These are phyloP conservation scores for Labeo calbasu DNA, from an alignment of 2,797 vertebrate species.

Conservation along the genomic window DNA sequence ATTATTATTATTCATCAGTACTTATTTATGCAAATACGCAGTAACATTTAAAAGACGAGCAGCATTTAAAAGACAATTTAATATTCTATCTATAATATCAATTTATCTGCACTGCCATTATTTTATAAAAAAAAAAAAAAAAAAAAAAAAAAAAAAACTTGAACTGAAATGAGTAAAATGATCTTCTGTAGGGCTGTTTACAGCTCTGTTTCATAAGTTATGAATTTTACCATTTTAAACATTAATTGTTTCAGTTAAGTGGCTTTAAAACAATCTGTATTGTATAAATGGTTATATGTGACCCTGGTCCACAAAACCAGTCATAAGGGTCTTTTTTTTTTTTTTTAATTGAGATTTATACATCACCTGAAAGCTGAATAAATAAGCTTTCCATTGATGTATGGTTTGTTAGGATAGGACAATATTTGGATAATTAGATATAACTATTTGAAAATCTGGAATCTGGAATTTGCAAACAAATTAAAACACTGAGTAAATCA, in stretches of 20 bases:
- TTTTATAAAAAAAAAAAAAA: no score
- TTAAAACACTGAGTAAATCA: no score
- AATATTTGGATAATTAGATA: no score
- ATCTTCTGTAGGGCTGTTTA: not conserved
- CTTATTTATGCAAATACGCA: not conserved
- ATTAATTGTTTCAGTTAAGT: not conserved
- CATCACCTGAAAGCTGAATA: no score
- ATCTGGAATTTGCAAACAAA: no score
- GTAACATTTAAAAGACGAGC: not conserved
- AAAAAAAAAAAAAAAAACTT: no score
- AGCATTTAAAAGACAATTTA: not conserved
- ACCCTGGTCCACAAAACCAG: no score
- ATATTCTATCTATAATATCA: not conserved
- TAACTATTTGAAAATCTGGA: no score
- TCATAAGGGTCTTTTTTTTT: no score
- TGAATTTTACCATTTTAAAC: not conserved
- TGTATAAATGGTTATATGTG: not conserved
- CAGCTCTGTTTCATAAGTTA: not conserved
- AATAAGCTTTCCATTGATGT: no score
- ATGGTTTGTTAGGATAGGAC: no score
- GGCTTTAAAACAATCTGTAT: not conserved
- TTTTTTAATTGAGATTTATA: no score
- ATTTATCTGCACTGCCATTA: not conserved
- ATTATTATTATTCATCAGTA: not conserved
- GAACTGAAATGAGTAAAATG: not conserved